phyloP scores from a whole-genome alignment of 2,113 vertebrate species.

The Sapayoa aenigma region DNA sequence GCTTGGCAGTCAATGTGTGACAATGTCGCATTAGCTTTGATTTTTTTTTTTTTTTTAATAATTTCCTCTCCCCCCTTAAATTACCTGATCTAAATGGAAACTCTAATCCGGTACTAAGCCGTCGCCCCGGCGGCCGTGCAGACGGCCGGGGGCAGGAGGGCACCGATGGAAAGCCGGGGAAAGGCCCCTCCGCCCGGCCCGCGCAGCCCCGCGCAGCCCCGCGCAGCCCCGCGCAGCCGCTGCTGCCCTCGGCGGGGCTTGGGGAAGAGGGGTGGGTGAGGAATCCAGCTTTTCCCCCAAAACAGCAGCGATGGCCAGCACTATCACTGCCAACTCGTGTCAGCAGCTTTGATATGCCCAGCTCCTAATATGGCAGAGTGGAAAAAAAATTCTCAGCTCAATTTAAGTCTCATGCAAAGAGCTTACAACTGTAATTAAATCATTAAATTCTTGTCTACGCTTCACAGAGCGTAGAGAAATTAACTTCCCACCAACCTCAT shows the following conservation, averaged over 20 bases:
- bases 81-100: slow-evolving; percentile 45
- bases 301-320: slow-evolving; percentile 82
- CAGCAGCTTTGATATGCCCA: slow-evolving; percentile 92
- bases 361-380: slow-evolving; percentile 87
- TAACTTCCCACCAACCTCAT: slow-evolving; percentile 99
- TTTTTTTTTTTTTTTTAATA: slow-evolving; percentile 54
- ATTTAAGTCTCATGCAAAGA: slow-evolving; percentile 99
- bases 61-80: not conserved
- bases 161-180: not conserved
- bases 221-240: not conserved
- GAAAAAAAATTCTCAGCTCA: slow-evolving; percentile 95
- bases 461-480: slow-evolving; percentile 90
- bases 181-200: not conserved
- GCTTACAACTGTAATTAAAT: slow-evolving; percentile 99
- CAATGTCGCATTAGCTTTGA: slow-evolving; percentile 76
- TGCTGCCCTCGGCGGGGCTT: not conserved
- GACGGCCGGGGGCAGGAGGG: not conserved
- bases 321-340: slow-evolving; percentile 89
- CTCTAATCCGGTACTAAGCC: not conserved
- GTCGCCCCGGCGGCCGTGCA: not conserved
- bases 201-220: not conserved
- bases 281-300: slow-evolving; percentile 55
- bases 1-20: slow-evolving; percentile 79
- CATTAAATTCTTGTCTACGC: slow-evolving; percentile 92
- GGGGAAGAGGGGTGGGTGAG: slow-evolving; percentile 62